A percentile compares a stretch with the other conserved stretches of the same genome.
Evolutionary conservation across 1,140 invertebrate genomes (phyloP).

Genomic region (Ephestia elutella): DNA sequence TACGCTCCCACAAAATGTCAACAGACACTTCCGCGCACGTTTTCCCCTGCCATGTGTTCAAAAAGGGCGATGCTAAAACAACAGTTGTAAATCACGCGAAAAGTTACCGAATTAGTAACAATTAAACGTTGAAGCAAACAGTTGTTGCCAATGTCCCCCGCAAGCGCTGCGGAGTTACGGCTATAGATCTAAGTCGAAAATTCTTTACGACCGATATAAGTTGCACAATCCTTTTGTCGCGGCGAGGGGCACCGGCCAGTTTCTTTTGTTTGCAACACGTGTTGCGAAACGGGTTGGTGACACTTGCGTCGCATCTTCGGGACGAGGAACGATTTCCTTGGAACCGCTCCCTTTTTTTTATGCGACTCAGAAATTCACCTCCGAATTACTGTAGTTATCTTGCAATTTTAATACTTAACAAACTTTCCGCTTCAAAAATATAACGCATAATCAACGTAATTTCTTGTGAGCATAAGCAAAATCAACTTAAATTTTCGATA

Average conservation of each 20-base stretch:
- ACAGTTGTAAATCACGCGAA: constrained; percentile 60
- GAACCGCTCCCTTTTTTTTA: constrained; percentile 13
- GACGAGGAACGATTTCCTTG: constrained; percentile 21
- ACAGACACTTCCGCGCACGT: constrained; percentile 32
- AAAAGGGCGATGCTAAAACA: constrained; percentile 41
- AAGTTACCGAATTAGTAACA: constrained; percentile 72
- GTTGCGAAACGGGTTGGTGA: constrained; percentile 71
- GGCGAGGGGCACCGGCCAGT: constrained; percentile 43
- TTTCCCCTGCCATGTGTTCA: constrained; percentile 43
- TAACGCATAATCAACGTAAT: background rate
- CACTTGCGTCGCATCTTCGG: constrained; percentile 60
- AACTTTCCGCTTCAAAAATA: background rate
- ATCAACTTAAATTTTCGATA: background rate
- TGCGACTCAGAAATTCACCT: background rate
- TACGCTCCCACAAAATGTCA: constrained; percentile 43
- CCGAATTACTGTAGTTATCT: constrained; percentile 11
- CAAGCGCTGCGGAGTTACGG: constrained; percentile 65
- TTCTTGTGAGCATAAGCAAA: background rate
- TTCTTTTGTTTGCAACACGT: constrained; percentile 73
- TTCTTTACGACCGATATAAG: constrained; percentile 72
- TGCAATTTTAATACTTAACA: background rate
- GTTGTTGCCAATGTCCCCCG: constrained; percentile 69
- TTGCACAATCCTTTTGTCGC: constrained; percentile 70
- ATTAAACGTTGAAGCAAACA: constrained; percentile 71
- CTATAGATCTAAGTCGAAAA: constrained; percentile 69